Evolutionary conservation across 2,888 invertebrate genomes (phyloP).

Genomic region (Sialis lutaria): DNA sequence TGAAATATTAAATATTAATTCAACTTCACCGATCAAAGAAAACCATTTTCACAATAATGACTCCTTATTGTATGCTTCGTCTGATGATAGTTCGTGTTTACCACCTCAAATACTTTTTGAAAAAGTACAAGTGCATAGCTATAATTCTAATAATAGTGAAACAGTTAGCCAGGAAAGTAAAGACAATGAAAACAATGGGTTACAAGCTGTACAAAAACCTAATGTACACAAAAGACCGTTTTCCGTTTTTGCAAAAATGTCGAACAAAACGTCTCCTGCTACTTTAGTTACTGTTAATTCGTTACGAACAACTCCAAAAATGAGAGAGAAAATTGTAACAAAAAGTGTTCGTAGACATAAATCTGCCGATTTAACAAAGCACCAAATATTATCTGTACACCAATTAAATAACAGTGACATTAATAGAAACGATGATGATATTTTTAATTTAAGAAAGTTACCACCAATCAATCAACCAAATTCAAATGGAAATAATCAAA

Average conservation of each 20-base stretch:
- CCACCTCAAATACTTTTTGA: neutral
- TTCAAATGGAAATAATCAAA: too few relatives aligned
- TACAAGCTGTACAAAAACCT: neutral
- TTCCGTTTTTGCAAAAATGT: neutral
- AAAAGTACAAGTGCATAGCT: neutral
- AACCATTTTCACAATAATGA: neutral
- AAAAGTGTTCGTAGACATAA: neutral
- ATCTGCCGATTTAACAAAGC: constrained; percentile 1
- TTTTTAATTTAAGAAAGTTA: too few relatives aligned
- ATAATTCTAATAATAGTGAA: neutral
- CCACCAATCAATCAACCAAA: too few relatives aligned
- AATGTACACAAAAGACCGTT: too few relatives aligned
- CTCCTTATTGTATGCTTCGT: constrained; percentile 6
- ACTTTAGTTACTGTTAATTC: constrained; percentile 10
- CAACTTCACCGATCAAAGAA: neutral
- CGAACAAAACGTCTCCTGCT: constrained; percentile 21
- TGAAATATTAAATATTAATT: constrained; percentile 3
- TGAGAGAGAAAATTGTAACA: neutral
- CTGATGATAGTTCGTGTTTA: neutral
- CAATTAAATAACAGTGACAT: neutral
- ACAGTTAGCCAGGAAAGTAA: too few relatives aligned
- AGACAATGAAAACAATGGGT: neutral
- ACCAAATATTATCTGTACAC: neutral
- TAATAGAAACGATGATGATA: too few relatives aligned
- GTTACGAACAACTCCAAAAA: neutral